Base-by-base conservation (phyloP, 2,888 invertebrate species). In the Dione vanillae region DNA sequence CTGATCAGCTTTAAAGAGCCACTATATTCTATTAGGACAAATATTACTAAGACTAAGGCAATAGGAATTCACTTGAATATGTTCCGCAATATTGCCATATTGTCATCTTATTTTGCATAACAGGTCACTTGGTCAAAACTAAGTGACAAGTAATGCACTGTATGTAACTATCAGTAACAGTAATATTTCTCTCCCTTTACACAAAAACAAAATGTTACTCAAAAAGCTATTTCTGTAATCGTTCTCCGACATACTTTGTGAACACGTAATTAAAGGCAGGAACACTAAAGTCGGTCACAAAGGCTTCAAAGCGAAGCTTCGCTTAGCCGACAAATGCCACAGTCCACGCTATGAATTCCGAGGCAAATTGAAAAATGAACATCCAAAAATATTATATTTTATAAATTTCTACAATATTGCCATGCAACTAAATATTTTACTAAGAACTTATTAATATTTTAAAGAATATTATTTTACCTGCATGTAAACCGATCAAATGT, bases 201-300 rank as follows among this genome's bases (percentile, higher is more conserved):
- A 61, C 2, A 14, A 11, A 45, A 45, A 61, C 27, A 27, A 61
- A 61, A 45, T 61, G 43, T 43, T 45, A 61, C 35, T 61, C 45
- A 61, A 35, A 45, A 61, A 64, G 49, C 47, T 40, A 64, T 51
- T 49, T 49, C 37, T 51, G 19, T 64, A 64, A 16, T 64, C 51
- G 64, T 51, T 49, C 37, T 64, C 49, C 51, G 20, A 49, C 64
- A 51, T 64, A 64, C 64, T 64, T 49, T 64, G 27, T 40, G 64
- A 81, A 82, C 82, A 81, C 86, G 84, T 86, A 86, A 86, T 86
- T 88, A 86, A 85, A 87, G 83, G 83, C 83, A 83, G 83, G 85
- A 86, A 84, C 82, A 82, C 76, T 76, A 78, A 78, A 80, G 78
- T 77, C 73, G 67, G 49, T 43, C 61, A 69, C 69, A 72, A 67